phyloP scores from a whole-genome alignment of 2,888 invertebrate species.

The Itoplectis maculator region DNA sequence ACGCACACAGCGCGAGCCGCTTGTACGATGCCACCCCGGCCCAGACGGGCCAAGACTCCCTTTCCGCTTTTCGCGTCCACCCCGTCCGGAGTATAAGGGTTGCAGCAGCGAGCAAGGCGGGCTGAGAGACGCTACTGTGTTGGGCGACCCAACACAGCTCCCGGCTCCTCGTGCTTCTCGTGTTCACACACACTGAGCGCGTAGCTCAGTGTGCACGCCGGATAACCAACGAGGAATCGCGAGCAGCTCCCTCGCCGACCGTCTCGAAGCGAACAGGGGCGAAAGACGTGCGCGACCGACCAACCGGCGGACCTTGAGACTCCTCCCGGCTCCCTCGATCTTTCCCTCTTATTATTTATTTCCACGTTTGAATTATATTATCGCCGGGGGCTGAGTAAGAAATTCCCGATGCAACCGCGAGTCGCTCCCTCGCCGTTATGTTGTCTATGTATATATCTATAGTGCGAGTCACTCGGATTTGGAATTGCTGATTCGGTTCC shows the following conservation, averaged over 20 bases:
- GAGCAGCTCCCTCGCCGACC: conserved; percentile 55
- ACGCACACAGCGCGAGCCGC: no score
- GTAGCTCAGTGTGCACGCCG: conserved; percentile 16
- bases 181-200: conserved; percentile 54
- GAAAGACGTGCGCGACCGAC: conserved; percentile 62
- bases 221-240: conserved; percentile 70
- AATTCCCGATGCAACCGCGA: conserved; percentile 54
- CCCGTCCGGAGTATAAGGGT: conserved; percentile 80
- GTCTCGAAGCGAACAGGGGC: conserved; percentile 57
- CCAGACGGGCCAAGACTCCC: conserved; percentile 53
- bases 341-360: conserved; percentile 71
- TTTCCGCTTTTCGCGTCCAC: conserved; percentile 57
- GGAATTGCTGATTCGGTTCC: no score
- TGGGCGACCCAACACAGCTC: conserved; percentile 37
- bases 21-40: no score
- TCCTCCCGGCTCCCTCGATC: conserved; percentile 61
- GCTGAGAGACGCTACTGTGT: conserved; percentile 67
- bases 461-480: no score
- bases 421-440: no score
- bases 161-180: conserved; percentile 59
- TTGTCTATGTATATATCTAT: no score
- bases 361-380: conserved; percentile 84
- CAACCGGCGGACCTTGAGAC: conserved; percentile 65
- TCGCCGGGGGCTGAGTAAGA: conserved; percentile 70
- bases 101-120: conserved; percentile 80